Base-by-base conservation (phyloP, 2,113 vertebrate species). In the Notiomystis cincta region DNA sequence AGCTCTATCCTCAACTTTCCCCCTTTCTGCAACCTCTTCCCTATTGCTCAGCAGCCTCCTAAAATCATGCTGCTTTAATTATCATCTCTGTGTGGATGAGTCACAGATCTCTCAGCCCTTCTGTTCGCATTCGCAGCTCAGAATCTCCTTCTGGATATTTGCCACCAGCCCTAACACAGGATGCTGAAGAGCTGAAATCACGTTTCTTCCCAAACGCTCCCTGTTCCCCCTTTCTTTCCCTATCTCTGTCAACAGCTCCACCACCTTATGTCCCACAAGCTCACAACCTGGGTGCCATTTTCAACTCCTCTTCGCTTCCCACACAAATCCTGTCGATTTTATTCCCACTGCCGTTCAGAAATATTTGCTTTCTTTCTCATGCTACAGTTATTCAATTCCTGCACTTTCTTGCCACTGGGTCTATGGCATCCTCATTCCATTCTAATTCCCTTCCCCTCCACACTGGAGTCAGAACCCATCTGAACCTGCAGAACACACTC, bases 51-150 rank as follows among this genome's bases (percentile, higher is more conserved):
- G 89, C 91, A 97, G 93, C 87, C 62, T 93, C 70, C 91, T 87
- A 84, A 91, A 91, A 95, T 65, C 96, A 93, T 94, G 94, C 93
- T 96, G 95, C 78, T 97, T 96, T 96, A 96, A 97, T 96, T 96
- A 95, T 67, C 92, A 64, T 93, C 93, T 96, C 87, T 69, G 84
- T 65, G 45, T 0, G 0, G 84, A 95, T 96, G 96, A 97, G 67
- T 96, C 95, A 96, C 95, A 92, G 88, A 94, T 77, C 95, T 93
- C 93, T 94, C 25, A 2, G 81, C 82, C 96, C 96, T 96, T 96
- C 95, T 97, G 96, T 92, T 97, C 95, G 70, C 54, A 80, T 48
- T 96, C 51, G 0, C 96, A 88, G 95, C 15, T 90, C 82, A 93
- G 93, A 94, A 88, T 95, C 90, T 95, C 95, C 93, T 96, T 78